Evolutionary conservation across 2,888 invertebrate genomes (phyloP).

Genomic region (Temnothorax rugatulus): DNA sequence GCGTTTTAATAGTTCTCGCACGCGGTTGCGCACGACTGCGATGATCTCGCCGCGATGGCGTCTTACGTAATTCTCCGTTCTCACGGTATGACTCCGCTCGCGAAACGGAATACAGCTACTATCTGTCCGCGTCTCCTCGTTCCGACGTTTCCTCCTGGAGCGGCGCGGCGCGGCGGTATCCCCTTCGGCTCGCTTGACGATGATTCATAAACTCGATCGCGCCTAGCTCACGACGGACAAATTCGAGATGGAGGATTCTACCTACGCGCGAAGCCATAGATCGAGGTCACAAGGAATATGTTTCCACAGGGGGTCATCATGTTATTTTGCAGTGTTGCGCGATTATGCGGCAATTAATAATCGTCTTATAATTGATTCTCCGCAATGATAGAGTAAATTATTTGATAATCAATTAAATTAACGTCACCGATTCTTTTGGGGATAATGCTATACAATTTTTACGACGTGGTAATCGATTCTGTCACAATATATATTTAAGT

Average conservation of each 20-base stretch:
- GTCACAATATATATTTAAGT: not conserved
- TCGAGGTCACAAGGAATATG: not conserved
- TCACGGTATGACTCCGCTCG: conserved; percentile 38
- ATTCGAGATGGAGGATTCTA: conserved; percentile 42
- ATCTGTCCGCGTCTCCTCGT: conserved; percentile 28
- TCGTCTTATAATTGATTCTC: not conserved
- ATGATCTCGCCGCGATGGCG: not conserved
- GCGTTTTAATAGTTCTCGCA: conserved; percentile 10
- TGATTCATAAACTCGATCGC: conserved; percentile 55
- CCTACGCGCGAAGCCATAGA: conserved; percentile 34
- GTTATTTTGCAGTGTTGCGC: not conserved
- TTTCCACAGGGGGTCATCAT: not conserved
- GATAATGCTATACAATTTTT: conserved; percentile 8
- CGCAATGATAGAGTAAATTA: not conserved
- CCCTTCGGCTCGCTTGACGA: conserved; percentile 37
- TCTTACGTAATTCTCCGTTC: conserved; percentile 46
- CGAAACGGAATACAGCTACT: conserved; percentile 44
- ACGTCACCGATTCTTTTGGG: not conserved
- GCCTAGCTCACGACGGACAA: conserved; percentile 43
- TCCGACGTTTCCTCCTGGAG: conserved; percentile 14
- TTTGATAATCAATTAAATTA: conserved; percentile 9
- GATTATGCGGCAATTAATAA: not conserved
- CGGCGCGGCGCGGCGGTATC: not conserved
- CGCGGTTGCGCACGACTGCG: not conserved
- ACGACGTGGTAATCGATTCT: not conserved